phyloP scores from a whole-genome alignment of 53 echinoderm and acorn worm species.

The Arbacia lixula region DNA sequence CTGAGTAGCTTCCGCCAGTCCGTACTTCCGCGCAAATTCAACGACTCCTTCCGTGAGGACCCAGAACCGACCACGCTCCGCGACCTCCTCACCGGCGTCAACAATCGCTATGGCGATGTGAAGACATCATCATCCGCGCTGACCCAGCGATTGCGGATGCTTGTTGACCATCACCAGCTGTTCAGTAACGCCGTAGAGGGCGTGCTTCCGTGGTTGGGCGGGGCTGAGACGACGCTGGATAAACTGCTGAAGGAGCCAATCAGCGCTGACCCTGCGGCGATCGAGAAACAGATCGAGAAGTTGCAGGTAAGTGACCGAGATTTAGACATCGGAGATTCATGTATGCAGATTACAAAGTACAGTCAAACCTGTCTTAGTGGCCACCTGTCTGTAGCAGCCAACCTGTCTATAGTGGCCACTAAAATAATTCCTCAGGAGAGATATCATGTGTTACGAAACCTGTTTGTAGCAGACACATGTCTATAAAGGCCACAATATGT shows the following conservation, averaged over 20 bases:
- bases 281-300: slow-evolving; percentile 86
- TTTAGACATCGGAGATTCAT: too few relatives aligned
- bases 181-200: slow-evolving; percentile 71
- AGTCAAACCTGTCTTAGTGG: too few relatives aligned
- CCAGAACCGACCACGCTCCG: slow-evolving; percentile 82
- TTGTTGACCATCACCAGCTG: slow-evolving; percentile 86
- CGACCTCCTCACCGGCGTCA: slow-evolving; percentile 68
- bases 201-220: slow-evolving; percentile 80
- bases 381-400: too few relatives aligned
- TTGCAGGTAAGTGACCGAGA: slow-evolving; percentile 67
- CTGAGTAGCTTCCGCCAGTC: slow-evolving; percentile 83
- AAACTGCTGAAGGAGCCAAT: slow-evolving; percentile 72
- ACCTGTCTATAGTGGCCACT: too few relatives aligned
- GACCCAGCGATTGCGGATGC: slow-evolving; percentile 67
- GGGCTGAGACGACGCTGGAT: slow-evolving; percentile 69
- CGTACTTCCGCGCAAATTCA: slow-evolving; percentile 76
- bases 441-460: too few relatives aligned
- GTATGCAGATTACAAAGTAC: too few relatives aligned
- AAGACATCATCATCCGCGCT: slow-evolving; percentile 70
- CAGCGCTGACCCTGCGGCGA: slow-evolving; percentile 74
- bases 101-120: slow-evolving; percentile 71
- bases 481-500: too few relatives aligned
- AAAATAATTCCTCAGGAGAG: too few relatives aligned
- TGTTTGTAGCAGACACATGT: too few relatives aligned
- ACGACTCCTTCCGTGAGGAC: slow-evolving; percentile 78